Conservation (phyloP, 2,888 invertebrate species). For the Idaea aversata region DNA sequence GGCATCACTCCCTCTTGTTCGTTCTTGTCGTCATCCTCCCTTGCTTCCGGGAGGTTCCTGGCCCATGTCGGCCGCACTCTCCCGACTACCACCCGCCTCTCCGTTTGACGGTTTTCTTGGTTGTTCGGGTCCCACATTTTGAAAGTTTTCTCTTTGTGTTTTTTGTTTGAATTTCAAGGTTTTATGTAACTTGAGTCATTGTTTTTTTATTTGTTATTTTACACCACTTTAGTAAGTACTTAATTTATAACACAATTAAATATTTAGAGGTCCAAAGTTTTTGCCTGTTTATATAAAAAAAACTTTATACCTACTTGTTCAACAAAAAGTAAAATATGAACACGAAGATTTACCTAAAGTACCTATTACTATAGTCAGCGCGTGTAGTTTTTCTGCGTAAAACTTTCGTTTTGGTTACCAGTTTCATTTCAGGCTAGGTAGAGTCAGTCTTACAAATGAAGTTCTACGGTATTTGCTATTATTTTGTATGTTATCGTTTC, state of each 20-base stretch:
- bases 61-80: conserved; percentile 79
- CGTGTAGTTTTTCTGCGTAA: neutral
- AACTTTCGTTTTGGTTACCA: neutral
- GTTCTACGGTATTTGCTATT: neutral
- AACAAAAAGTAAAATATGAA: too few relatives aligned
- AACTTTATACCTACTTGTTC: neutral
- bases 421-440: neutral
- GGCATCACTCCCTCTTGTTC: conserved; percentile 65
- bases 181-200: neutral
- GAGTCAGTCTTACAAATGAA: neutral
- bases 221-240: neutral
- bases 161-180: conserved; percentile 6
- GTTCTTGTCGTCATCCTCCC: conserved; percentile 69
- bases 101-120: conserved; percentile 75
- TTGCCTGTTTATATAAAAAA: neutral
- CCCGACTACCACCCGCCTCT: conserved; percentile 82
- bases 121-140: conserved; percentile 76
- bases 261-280: neutral
- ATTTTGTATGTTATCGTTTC: too few relatives aligned
- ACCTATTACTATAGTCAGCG: neutral
- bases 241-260: neutral
- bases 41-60: conserved; percentile 67
- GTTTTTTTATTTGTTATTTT: neutral
- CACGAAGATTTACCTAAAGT: too few relatives aligned
- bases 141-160: neutral